Evolutionary conservation across 2,888 invertebrate genomes (phyloP), one percentile per base, ranked within the genome.

Genomic region (Tetrapedia diversipes): DNA sequence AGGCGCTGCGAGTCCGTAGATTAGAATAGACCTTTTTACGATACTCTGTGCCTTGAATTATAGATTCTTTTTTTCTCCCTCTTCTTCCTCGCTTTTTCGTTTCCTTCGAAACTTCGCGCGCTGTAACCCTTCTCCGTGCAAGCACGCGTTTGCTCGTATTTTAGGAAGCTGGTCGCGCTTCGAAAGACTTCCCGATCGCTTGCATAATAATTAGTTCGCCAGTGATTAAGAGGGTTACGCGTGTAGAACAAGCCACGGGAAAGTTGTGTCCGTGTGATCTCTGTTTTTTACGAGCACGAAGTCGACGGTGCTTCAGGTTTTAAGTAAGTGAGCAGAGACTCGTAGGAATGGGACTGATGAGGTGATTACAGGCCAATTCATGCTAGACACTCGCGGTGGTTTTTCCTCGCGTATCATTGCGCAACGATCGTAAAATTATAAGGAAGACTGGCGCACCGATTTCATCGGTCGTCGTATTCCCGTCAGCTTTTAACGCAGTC

Each of bases 391-490:
- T 49, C 22, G 29, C 34, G 47, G 54, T 19, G 54, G 66, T 79
- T 81, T 82, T 81, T 71, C 68, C 24, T 34, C 61, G 47, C 65
- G 56, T 74, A 54, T 79, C 71, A 61, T 85, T 85, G 77, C 65
- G 60, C 70, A 83, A 83, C 70, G 63, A 56, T 53, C 77, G 63
- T 79, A 84, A 85, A 86, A 79, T 82, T 78, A 82, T 71, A 78
- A 86, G 81, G 82, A 85, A 84, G 78, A 80, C 56, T 60, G 56
- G 72, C n/a, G n/a, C 75, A 69, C 75, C 76, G 83, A 83, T 85
- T 79, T 71, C 82, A 84, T 77, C 79, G 81, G 70, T 79, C 78
- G 75, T 65, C 83, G 80, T 84, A 82, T 78, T 78, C 73, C 64
- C 70, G 67, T 61, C 51, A 11, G 80, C 64, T 73, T 81, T 85